Evolutionary conservation across 2,888 invertebrate species (phyloP).

Genomic region (Pollenia amentaria): DNA sequence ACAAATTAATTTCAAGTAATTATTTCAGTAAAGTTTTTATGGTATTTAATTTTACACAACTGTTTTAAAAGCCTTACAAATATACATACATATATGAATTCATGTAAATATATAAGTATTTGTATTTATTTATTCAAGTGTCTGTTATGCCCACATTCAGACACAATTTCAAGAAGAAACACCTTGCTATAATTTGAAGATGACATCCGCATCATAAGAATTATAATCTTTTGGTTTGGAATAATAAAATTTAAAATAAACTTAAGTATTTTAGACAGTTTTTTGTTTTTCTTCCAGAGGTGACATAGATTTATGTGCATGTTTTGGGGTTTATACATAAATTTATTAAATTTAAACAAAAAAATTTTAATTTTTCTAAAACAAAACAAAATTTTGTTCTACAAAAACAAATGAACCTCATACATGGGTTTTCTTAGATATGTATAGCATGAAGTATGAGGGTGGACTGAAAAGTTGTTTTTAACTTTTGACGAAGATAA

Average conservation of each 20-base stretch:
- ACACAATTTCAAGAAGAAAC: slow-evolving; percentile 37
- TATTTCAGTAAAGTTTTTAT: too few species aligned
- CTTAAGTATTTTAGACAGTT: slow-evolving; percentile 30
- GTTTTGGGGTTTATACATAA: slow-evolving; percentile 16
- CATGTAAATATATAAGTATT: not conserved
- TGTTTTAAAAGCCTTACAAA: not conserved
- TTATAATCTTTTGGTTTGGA: slow-evolving; percentile 13
- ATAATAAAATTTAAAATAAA: slow-evolving; percentile 30
- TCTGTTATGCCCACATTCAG: not conserved
- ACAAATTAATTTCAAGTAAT: too few species aligned
- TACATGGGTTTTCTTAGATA: not conserved
- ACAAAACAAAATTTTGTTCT: not conserved
- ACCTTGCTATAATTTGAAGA: slow-evolving; percentile 30
- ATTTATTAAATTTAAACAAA: not conserved
- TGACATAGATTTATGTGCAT: slow-evolving; percentile 46
- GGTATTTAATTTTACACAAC: not conserved
- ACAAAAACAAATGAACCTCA: not conserved
- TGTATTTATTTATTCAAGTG: too few species aligned
- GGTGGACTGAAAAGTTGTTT: not conserved
- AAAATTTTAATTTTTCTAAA: slow-evolving; percentile 21
- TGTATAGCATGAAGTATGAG: not conserved
- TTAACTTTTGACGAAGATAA: too few species aligned
- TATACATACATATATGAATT: not conserved
- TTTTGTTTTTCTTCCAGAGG: not conserved
- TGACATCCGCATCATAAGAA: slow-evolving; percentile 35